Evolutionary conservation across 2,797 vertebrate species (phyloP).

Genomic region (Buphagus erythrorhynchus): DNA sequence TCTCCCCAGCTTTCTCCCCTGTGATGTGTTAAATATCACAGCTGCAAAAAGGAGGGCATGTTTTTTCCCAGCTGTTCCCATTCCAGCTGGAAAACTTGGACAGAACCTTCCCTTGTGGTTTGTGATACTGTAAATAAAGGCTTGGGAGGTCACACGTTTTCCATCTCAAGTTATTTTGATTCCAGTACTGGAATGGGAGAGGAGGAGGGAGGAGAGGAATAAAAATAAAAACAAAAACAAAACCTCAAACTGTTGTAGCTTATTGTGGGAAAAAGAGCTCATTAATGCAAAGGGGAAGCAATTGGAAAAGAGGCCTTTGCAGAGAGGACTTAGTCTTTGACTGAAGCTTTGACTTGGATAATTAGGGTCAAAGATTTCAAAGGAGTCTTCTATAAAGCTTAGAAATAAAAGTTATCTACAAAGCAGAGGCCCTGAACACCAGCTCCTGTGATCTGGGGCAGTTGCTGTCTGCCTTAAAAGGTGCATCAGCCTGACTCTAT

Average conservation of each 20-base stretch:
- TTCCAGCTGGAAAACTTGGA: constrained; percentile 27
- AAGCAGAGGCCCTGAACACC: neutral
- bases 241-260: neutral
- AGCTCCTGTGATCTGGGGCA: neutral
- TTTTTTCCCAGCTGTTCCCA: neutral
- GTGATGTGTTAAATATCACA: constrained; percentile 63
- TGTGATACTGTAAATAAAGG: constrained; percentile 42
- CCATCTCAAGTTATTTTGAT: constrained; percentile 52
- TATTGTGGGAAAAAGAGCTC: constrained; percentile 29
- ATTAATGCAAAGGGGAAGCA: neutral
- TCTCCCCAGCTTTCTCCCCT: neutral
- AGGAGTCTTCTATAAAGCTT: neutral
- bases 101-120: constrained; percentile 35
- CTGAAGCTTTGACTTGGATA: neutral
- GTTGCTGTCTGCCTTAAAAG: neutral
- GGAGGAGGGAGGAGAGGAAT: neutral
- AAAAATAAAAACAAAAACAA: neutral
- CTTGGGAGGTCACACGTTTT: constrained; percentile 46
- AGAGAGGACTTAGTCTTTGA: neutral
- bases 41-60: neutral
- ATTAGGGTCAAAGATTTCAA: neutral
- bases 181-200: constrained; percentile 20
- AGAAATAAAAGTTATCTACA: neutral
- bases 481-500: neutral
- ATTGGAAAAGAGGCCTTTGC: neutral